These are phyloP conservation scores for Brienomyrus longianalis DNA, from an alignment of 2,113 vertebrate genomes.

Conservation along the genomic window DNA sequence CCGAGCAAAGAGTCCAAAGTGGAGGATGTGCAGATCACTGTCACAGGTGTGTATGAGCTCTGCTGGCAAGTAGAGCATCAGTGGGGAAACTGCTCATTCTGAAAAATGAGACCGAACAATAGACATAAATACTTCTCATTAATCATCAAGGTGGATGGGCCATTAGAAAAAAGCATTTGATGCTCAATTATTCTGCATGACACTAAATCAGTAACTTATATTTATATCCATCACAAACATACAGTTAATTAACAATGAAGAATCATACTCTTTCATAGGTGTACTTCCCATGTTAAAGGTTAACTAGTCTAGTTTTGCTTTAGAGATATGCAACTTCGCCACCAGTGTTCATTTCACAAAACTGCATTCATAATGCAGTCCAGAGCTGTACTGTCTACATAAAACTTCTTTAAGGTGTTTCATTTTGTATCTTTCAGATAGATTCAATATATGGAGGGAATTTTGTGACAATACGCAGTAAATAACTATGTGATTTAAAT, in stretches of 20 bases:
- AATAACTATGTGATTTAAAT: too few relatives aligned
- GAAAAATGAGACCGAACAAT: background rate
- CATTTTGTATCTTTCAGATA: background rate
- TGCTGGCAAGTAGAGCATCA: background rate
- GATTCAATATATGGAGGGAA: too few relatives aligned
- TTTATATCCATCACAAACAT: background rate
- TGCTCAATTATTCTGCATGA: background rate
- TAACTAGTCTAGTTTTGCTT: too few relatives aligned
- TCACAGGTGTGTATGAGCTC: conserved; percentile 45
- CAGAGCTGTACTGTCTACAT: background rate
- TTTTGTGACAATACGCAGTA: too few relatives aligned
- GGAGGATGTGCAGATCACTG: conserved; percentile 37
- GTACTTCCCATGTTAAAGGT: background rate
- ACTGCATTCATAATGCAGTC: background rate
- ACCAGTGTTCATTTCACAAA: background rate
- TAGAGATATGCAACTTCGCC: too few relatives aligned
- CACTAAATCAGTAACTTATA: background rate
- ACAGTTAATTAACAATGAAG: background rate
- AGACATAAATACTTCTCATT: background rate
- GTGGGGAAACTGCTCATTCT: background rate
- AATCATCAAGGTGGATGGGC: background rate
- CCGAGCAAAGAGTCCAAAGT: conserved; percentile 37
- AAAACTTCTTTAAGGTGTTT: background rate
- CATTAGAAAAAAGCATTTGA: background rate
- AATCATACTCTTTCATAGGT: background rate